Evolutionary conservation across 2,797 vertebrate genomes (phyloP).

Genomic region (Apogon hyalosoma): DNA sequence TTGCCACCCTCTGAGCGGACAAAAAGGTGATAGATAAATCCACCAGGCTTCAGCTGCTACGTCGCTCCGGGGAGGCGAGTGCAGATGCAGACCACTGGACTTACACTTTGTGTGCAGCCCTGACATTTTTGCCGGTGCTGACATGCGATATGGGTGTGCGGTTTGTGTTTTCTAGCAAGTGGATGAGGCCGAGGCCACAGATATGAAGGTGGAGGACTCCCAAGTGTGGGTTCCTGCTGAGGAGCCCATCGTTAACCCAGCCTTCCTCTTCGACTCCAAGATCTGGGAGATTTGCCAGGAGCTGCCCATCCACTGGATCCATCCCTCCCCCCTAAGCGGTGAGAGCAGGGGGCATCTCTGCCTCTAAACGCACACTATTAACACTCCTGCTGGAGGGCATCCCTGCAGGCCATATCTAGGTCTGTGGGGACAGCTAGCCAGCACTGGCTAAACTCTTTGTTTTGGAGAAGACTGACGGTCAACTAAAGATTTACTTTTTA

Average conservation of each 20-base stretch:
- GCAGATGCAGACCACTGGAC: conserved; percentile 43
- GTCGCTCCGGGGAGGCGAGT: conserved; percentile 50
- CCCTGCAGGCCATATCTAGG: conserved; percentile 47
- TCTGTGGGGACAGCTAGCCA: conserved; percentile 39
- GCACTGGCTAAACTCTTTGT: conserved; percentile 4
- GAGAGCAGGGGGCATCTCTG: conserved; percentile 72
- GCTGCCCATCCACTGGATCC: conserved; percentile 95
- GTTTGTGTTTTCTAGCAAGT: conserved; percentile 78
- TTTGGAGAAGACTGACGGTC: conserved; percentile 35
- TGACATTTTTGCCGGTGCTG: conserved; percentile 26
- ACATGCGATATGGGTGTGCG: conserved; percentile 25
- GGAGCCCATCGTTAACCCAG: conserved; percentile 91
- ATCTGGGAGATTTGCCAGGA: conserved; percentile 96
- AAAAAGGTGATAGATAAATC: conserved; percentile 73
- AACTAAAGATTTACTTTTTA: conserved; percentile 24
- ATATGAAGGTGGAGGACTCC: conserved; percentile 90
- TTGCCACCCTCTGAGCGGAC: conserved; percentile 56
- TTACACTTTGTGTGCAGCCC: conserved; percentile 13
- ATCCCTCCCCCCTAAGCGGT: conserved; percentile 90
- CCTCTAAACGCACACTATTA: conserved; percentile 75
- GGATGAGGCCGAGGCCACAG: conserved; percentile 84
- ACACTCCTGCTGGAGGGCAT: conserved; percentile 63
- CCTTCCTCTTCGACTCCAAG: conserved; percentile 93
- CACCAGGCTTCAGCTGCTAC: conserved; percentile 43
- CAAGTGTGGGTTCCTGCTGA: conserved; percentile 94